phyloP scores from a whole-genome alignment of 2,113 vertebrate genomes.

The Gobius niger region DNA sequence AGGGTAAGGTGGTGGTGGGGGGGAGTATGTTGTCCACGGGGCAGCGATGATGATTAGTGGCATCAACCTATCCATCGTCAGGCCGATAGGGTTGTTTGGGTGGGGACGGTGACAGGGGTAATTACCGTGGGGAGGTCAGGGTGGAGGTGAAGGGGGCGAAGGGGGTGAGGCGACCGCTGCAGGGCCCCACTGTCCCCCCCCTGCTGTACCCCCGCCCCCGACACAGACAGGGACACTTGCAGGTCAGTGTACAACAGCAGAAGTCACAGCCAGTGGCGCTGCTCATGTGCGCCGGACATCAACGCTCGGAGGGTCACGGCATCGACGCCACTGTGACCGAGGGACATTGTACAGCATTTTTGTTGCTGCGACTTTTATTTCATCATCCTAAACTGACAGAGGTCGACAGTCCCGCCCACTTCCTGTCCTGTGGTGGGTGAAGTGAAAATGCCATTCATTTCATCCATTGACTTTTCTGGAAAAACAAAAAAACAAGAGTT shows the following conservation, averaged over 20 bases:
- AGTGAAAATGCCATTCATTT: too few species aligned
- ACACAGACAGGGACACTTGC: conserved; percentile 51
- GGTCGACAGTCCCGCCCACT: too few species aligned
- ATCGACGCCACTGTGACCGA: too few species aligned
- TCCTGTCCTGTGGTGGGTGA: too few species aligned
- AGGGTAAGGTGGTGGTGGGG: background rate
- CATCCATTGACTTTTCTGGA: too few species aligned
- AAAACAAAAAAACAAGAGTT: too few species aligned
- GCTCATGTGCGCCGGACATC: too few species aligned
- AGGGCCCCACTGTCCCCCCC: conserved; percentile 6
- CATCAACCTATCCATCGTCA: conserved; percentile 60
- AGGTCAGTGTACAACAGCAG: conserved; percentile 37
- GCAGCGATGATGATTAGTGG: conserved; percentile 62
- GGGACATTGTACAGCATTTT: too few species aligned
- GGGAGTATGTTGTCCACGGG: conserved; percentile 50
- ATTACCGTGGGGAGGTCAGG: conserved; percentile 69
- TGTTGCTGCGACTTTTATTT: too few species aligned
- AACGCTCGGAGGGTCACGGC: too few species aligned
- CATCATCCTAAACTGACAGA: too few species aligned
- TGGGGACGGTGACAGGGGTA: conserved; percentile 65
- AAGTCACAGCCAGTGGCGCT: background rate
- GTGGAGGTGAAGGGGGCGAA: conserved; percentile 47
- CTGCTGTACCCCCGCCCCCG: conserved; percentile 17
- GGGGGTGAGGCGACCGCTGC: conserved; percentile 27
- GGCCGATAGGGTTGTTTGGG: conserved; percentile 56